A percentile compares a stretch with the other conserved stretches of the same genome.
Evolutionary conservation across 2,113 vertebrate genomes (phyloP).

Genomic region (Esox niger): DNA sequence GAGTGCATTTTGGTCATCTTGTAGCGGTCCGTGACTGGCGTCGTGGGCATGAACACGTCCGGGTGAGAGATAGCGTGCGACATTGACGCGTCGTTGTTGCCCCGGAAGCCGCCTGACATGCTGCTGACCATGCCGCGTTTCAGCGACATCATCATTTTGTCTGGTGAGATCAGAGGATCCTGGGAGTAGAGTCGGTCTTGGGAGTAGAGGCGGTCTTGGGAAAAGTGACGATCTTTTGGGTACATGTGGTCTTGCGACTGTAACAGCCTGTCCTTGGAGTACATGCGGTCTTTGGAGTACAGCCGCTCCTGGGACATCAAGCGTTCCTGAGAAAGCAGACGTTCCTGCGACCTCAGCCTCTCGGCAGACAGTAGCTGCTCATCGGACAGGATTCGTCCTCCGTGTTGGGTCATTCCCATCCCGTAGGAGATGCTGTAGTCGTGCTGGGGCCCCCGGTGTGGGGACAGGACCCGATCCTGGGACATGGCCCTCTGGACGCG

Average conservation of each 20-base stretch:
- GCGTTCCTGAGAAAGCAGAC: conserved; percentile 88
- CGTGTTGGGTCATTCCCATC: conserved; percentile 72
- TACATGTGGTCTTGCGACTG: conserved; percentile 76
- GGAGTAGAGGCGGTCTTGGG: conserved; percentile 90
- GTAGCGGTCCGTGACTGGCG: conserved; percentile 93
- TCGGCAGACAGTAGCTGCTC: conserved; percentile 90
- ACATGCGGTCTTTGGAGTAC: conserved; percentile 89
- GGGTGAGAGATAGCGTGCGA: conserved; percentile 93
- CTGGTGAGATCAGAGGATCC: conserved; percentile 94
- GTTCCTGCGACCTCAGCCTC: conserved; percentile 79
- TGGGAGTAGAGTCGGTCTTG: conserved; percentile 93
- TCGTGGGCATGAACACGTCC: conserved; percentile 96
- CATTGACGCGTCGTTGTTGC: conserved; percentile 86
- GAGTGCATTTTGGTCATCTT: conserved; percentile 99
- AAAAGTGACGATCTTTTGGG: conserved; percentile 80
- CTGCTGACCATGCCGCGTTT: conserved; percentile 73
- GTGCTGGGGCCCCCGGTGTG: conserved; percentile 74
- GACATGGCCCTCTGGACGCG: conserved; percentile 96
- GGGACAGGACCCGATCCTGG: conserved; percentile 92
- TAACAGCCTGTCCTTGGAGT: conserved; percentile 90
- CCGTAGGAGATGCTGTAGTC: conserved; percentile 79
- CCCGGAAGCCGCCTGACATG: conserved; percentile 70
- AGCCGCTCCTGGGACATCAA: conserved; percentile 90
- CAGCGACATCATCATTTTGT: conserved; percentile 76
- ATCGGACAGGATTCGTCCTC: conserved; percentile 87